phyloP scores from a whole-genome alignment of 1,140 invertebrate genomes.

The Diabrotica virgifera region DNA sequence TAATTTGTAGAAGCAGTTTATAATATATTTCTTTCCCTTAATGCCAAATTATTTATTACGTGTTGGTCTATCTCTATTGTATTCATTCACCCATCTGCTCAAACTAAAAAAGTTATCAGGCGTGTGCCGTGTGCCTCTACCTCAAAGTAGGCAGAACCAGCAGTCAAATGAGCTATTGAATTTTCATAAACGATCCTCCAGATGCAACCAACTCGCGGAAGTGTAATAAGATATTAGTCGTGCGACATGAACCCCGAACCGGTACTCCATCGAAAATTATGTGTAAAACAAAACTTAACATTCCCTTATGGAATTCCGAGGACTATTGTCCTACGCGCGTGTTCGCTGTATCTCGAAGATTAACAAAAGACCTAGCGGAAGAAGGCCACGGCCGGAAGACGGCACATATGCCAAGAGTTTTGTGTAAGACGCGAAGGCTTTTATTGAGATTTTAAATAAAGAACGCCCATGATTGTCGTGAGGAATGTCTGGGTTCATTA shows the following conservation, averaged over 20 bases:
- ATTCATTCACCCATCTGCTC: neutral
- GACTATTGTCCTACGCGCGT: neutral
- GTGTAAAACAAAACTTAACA: neutral
- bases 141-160: neutral
- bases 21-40: no score
- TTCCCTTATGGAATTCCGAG: neutral
- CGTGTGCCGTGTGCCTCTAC: neutral
- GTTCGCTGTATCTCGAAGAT: neutral
- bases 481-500: neutral
- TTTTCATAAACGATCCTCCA: neutral
- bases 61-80: no score
- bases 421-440: neutral
- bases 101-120: neutral
- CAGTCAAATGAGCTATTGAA: neutral
- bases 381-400: neutral
- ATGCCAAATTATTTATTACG: no score
- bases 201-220: conserved; percentile 1
- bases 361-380: neutral
- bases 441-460: neutral
- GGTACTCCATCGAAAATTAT: neutral
- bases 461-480: neutral
- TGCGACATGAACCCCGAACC: neutral
- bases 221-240: conserved; percentile 2
- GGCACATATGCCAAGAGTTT: neutral
- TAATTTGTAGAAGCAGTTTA: no score